Base-by-base conservation (phyloP, 2,888 invertebrate species). In the Chrysolina haemoptera region DNA sequence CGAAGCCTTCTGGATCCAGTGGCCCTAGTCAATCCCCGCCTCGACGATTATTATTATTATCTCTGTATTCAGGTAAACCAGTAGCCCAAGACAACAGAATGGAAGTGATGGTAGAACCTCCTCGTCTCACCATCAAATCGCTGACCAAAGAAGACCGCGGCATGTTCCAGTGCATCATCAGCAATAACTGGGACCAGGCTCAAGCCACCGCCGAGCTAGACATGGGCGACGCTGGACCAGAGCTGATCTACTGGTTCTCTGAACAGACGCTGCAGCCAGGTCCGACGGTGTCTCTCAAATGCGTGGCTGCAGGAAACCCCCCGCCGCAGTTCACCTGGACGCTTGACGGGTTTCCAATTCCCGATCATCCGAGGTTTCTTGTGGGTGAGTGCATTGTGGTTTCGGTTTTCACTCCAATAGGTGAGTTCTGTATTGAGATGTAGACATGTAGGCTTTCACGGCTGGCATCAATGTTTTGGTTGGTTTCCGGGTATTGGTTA, bases 301-400 rank as follows among this genome's bases (percentile, higher is more conserved):
- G 98, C 89, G 95, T 95, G 76, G 97, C 97, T n/a, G 94, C 96
- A 84, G 98, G 98, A 66, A 97, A 96, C 88, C 98, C 98, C 9
- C 94, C 96, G 66, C 98, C 98, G 4, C 94, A 95, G 87, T 96
- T 98, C 88, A 93, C 93, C 66, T 98, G 98, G 98, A 92, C 94
- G 10, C 90, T 97, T 79, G 97, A 97, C 86, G 96, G 96, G 63
- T 96, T 96, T 88, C 94, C 96, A 67, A 86, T 88, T 68, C 88
- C 88, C 1, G 88, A 88, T 77, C 89, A 88, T 86, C 89, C 88
- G 84, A 94, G 96, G 84, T 96, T 96, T 88, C 92, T 96, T 84
- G 96, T 96, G 73, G 96, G 82, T 80, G 63, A 77, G 80, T 73
- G 59, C 4, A 12, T 9, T 43, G 43, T 20, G 62, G 8, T 50